Evolutionary conservation across 2,113 vertebrate species (phyloP).

Genomic region (Siniperca chuatsi): DNA sequence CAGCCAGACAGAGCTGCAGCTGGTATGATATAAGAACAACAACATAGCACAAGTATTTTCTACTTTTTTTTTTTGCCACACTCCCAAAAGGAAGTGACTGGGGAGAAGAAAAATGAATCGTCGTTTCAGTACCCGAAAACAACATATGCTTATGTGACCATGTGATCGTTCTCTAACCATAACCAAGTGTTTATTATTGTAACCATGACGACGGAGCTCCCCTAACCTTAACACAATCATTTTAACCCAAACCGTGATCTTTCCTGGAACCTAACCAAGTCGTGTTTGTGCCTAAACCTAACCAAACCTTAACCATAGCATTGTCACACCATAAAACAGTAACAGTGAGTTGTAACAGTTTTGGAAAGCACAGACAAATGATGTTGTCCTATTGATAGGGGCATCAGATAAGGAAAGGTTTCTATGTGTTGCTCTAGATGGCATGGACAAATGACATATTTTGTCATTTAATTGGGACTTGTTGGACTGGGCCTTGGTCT

Average conservation of each 20-base stretch:
- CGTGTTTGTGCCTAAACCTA: background rate
- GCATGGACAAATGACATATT: too few species aligned
- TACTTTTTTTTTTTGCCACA: background rate
- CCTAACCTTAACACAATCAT: background rate
- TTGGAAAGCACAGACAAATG: too few species aligned
- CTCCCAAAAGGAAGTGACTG: background rate
- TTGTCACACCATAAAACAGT: background rate
- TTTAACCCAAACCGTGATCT: background rate
- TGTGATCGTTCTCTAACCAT: too few species aligned
- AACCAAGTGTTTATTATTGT: too few species aligned
- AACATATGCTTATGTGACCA: too few species aligned
- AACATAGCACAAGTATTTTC: background rate
- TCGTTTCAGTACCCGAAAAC: background rate
- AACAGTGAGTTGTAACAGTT: too few species aligned
- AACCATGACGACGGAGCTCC: too few species aligned
- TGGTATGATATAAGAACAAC: background rate
- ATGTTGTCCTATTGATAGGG: too few species aligned
- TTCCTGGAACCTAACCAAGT: background rate
- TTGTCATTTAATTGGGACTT: too few species aligned
- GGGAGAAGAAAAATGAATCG: background rate
- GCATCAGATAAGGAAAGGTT: too few species aligned
- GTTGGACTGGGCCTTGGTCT: too few species aligned
- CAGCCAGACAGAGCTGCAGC: constrained; percentile 21
- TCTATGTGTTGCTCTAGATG: too few species aligned
- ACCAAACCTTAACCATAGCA: background rate